These are phyloP conservation scores for Myopa testacea DNA, from an alignment of 2,888 invertebrate genomes.

Conservation along the genomic window DNA sequence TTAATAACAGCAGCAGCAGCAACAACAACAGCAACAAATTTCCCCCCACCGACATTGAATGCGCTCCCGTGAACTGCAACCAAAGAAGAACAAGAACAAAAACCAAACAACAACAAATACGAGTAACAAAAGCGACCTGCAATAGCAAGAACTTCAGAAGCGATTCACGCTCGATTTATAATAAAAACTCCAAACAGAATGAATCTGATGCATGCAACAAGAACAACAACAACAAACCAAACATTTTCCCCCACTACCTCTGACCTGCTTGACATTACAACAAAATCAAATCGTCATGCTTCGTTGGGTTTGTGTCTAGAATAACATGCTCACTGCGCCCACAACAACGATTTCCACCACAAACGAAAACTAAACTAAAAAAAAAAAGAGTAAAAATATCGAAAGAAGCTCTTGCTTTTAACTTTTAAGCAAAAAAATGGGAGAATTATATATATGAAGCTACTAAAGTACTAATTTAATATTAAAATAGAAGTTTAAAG, in stretches of 20 bases:
- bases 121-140: too few relatives aligned
- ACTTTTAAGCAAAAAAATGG: neutral
- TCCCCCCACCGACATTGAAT: neutral
- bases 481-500: too few relatives aligned
- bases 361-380: neutral
- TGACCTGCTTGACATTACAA: neutral
- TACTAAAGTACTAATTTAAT: too few relatives aligned
- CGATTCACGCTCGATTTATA: too few relatives aligned
- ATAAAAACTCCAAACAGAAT: neutral
- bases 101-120: too few relatives aligned
- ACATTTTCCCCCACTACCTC: neutral
- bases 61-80: too few relatives aligned
- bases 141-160: too few relatives aligned
- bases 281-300: conserved; percentile 11
- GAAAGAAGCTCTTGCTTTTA: neutral
- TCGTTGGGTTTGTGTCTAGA: conserved; percentile 20
- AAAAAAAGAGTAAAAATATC: neutral
- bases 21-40: neutral
- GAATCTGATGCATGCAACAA: neutral
- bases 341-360: conserved; percentile 14
- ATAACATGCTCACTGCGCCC: conserved; percentile 9
- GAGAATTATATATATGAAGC: too few relatives aligned
- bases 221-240: conserved; percentile 4
- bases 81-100: too few relatives aligned
- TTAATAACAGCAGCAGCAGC: conserved; percentile 10